Conservation (phyloP, 1,140 invertebrate species). For the Druon quercuslanigerum region DNA sequence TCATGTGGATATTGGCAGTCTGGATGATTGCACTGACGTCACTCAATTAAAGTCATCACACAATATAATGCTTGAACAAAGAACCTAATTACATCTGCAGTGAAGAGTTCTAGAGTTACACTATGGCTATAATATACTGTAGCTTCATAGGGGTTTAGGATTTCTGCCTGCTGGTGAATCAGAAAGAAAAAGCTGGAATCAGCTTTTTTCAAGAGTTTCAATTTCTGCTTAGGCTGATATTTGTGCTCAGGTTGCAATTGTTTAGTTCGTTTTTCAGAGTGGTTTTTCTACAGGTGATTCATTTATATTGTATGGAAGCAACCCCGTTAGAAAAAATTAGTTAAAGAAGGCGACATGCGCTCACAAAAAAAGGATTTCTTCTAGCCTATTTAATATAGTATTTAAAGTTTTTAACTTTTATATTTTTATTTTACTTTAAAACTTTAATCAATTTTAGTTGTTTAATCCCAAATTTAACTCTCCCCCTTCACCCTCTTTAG, state of each 20-base stretch:
- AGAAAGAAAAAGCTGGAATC: neutral
- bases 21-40: constrained; percentile 13
- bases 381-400: too few relatives aligned
- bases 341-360: too few relatives aligned
- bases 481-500: too few relatives aligned
- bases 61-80: constrained; percentile 2
- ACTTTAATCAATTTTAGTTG: too few relatives aligned
- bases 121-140: too few relatives aligned
- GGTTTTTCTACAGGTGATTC: too few relatives aligned
- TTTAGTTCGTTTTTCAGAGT: neutral
- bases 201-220: neutral
- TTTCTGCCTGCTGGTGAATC: constrained; percentile 2
- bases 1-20: neutral
- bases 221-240: neutral
- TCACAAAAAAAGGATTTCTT: too few relatives aligned
- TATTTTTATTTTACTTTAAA: too few relatives aligned
- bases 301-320: too few relatives aligned
- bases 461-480: too few relatives aligned
- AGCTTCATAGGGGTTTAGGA: neutral
- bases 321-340: too few relatives aligned
- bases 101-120: neutral
- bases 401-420: too few relatives aligned
- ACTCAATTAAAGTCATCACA: constrained; percentile 23
- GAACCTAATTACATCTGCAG: constrained; percentile 17
- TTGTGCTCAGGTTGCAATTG: neutral